phyloP scores from a whole-genome alignment of 2,113 vertebrate genomes.

The Lampris megalopsis region DNA sequence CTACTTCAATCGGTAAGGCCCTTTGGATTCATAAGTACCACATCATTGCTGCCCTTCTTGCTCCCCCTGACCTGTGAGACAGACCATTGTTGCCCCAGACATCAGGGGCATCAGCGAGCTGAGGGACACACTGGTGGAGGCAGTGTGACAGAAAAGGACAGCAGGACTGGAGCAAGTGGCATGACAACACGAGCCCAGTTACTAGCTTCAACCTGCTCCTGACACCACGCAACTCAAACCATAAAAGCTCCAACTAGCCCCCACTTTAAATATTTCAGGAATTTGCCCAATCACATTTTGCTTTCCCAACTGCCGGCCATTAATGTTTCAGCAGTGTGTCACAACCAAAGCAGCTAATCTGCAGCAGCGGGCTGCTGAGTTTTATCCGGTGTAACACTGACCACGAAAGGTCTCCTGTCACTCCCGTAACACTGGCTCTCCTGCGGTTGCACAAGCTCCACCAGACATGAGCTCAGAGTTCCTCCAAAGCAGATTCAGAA shows the following conservation, averaged over 20 bases:
- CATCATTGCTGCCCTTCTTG: conserved; percentile 19
- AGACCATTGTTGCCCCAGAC: conserved; percentile 19
- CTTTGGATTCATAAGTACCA: conserved; percentile 7
- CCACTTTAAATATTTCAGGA: conserved; percentile 99
- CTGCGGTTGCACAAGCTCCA: conserved; percentile 55
- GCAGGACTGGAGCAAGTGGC: conserved; percentile 78
- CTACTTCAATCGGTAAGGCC: conserved; percentile 1
- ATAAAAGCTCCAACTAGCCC: conserved; percentile 98
- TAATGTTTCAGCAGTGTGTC: conserved; percentile 97
- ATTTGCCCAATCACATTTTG: conserved; percentile 99
- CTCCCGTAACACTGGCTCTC: conserved; percentile 44
- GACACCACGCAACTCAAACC: conserved; percentile 85
- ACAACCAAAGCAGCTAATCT: conserved; percentile 91
- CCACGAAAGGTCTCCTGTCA: conserved; percentile 78
- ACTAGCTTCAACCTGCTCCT: conserved; percentile 91
- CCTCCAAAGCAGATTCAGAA: conserved; percentile 46
- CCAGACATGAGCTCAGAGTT: conserved; percentile 57
- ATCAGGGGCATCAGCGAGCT: conserved; percentile 41
- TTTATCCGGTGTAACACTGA: conserved; percentile 89
- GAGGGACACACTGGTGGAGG: conserved; percentile 60
- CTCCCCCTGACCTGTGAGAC: neutral
- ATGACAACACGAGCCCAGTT: conserved; percentile 89
- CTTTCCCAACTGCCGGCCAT: conserved; percentile 92
- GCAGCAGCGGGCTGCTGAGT: conserved; percentile 89
- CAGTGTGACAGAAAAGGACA: conserved; percentile 52